Base-by-base conservation (phyloP, 2,113 vertebrate species). In the Sarotherodon lohbergeri region DNA sequence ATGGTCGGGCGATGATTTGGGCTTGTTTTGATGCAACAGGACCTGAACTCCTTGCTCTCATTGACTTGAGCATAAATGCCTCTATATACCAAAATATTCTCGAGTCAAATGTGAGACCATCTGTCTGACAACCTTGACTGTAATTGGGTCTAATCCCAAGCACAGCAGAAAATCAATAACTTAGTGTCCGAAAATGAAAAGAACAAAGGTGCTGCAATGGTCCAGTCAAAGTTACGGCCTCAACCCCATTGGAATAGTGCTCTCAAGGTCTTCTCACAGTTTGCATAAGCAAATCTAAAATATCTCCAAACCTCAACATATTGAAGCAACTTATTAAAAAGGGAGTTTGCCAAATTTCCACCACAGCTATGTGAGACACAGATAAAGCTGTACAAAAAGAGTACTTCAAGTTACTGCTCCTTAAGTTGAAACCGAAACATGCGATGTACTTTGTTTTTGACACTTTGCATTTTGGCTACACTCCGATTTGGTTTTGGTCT, bases 1-100 rank as follows among this genome's bases (percentile, higher is more conserved):
- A 46, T 0, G 41, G 41, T 19, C 1, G 1, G 14, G 9, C 0
- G 1, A 29, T 48, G 24, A 16, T 29, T 7, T 48, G 5, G 68
- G 68, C 17, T 76, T 48, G 68, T 48, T 48, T 76, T 76, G 24
- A 46, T 48, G 24, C 68, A 11, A 76, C 41, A 48, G 41, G 14
- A 76, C 41, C 68, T 17, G 14, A 24, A 16, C 41, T 10, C 22
- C 22, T 29, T 73, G 41, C 41, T 27, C 8, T 46, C 41, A 17
- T 48, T 76, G 41, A 76, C 41, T 76, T 17, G 41, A 29, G 14
- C 68, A 48, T 76, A 46, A 76, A 76, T 2, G 4, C 14, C 22
- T 76, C 41, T 29, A 17, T 48, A 17, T 43, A 48, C 14, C 41
- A 48, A 76, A 76, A 22, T 73, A 73, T 27, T 73, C 22, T 48